A percentile compares a stretch with the other conserved stretches of the same genome.
phyloP scores from a whole-genome alignment of 1,140 invertebrate genomes.

The Drosophila sturtevanti region DNA sequence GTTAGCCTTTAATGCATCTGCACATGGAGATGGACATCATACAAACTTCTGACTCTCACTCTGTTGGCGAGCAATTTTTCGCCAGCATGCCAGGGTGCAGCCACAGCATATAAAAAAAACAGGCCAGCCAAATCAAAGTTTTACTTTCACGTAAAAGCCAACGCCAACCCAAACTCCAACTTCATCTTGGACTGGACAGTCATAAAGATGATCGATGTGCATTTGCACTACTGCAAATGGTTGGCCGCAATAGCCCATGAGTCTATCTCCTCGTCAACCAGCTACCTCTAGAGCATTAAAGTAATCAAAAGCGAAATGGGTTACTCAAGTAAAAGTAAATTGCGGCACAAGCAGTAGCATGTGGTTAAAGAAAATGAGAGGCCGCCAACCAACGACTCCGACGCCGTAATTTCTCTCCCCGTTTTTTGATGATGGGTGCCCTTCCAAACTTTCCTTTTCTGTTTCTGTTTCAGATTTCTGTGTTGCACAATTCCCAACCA shows the following conservation, averaged over 20 bases:
- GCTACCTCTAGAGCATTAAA: constrained; percentile 25
- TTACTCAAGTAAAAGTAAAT: constrained; percentile 75
- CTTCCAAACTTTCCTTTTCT: constrained; percentile 74
- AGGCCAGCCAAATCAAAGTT: constrained; percentile 64
- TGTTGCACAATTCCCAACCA: constrained; percentile 58
- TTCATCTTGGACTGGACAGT: constrained; percentile 19
- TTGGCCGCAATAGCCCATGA: constrained; percentile 66
- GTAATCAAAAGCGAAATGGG: constrained; percentile 77
- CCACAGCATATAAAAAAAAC: constrained; percentile 30
- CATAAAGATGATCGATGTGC: constrained; percentile 77
- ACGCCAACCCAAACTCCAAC: constrained; percentile 54
- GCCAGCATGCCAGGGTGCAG: constrained; percentile 25
- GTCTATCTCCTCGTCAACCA: constrained; percentile 9
- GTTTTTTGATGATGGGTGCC: constrained; percentile 25
- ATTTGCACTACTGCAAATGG: constrained; percentile 55
- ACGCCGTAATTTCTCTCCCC: constrained; percentile 32
- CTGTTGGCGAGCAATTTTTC: constrained; percentile 42
- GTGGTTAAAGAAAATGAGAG: constrained; percentile 4
- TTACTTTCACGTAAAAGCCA: constrained; percentile 70
- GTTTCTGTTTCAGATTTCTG: constrained; percentile 7
- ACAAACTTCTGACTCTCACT: constrained; percentile 47
- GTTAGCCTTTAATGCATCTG: constrained; percentile 3
- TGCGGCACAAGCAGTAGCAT: constrained; percentile 39
- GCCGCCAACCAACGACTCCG: constrained; percentile 1
- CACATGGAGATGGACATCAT: not conserved